A percentile compares a stretch with the other conserved stretches of the same genome.
Evolutionary conservation across 2,797 vertebrate species (phyloP).

Genomic region (Bradypodion pumilum): DNA sequence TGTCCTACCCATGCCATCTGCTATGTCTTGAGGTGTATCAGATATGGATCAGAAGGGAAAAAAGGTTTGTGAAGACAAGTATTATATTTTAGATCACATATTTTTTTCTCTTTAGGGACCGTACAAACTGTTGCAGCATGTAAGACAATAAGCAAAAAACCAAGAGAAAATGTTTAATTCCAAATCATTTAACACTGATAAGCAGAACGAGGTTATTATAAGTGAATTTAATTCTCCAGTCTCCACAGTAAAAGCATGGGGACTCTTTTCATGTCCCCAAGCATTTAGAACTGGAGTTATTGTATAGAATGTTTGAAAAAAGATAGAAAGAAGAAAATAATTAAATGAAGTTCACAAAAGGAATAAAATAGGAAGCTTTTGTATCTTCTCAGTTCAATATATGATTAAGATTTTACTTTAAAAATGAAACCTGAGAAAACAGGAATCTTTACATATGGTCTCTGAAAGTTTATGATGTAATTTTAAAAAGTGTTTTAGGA

Average conservation of each 20-base stretch:
- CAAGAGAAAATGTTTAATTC: constrained; percentile 19
- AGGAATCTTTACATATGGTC: neutral
- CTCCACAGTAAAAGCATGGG: neutral
- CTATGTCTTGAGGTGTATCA: neutral
- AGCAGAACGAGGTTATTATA: constrained; percentile 5
- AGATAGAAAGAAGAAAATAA: neutral
- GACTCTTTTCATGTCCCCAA: neutral
- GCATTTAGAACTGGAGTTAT: neutral
- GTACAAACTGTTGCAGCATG: constrained; percentile 24
- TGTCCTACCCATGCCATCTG: constrained; percentile 13
- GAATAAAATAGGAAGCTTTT: neutral
- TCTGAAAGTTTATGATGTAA: neutral
- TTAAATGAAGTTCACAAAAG: neutral
- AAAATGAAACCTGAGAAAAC: neutral
- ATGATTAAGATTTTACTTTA: neutral
- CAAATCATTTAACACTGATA: constrained; percentile 7
- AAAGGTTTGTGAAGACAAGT: neutral
- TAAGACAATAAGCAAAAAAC: neutral
- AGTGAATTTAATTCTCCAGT: constrained; percentile 16
- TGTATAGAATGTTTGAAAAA: neutral
- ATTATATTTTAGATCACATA: neutral
- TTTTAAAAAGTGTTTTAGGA: neutral
- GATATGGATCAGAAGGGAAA: neutral
- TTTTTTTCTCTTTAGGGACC: neutral
- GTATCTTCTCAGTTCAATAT: neutral